A percentile compares a stretch with the other conserved stretches of the same genome.
Evolutionary conservation across 1,140 invertebrate species (phyloP).

Genomic region (Cryptotermes secundus): DNA sequence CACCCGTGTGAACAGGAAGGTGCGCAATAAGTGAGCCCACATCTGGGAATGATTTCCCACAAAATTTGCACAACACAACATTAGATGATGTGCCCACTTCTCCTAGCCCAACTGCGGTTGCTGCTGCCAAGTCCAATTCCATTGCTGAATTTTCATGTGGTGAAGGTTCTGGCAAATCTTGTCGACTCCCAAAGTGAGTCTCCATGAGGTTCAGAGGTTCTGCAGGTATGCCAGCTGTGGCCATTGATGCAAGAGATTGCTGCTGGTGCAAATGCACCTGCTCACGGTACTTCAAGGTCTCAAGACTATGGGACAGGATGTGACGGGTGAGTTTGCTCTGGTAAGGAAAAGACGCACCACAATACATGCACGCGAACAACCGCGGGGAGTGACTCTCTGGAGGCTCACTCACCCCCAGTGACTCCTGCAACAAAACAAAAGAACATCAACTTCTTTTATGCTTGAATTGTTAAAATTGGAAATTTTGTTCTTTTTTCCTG

Average conservation of each 20-base stretch:
- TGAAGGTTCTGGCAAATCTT: constrained; percentile 49
- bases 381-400: constrained; percentile 52
- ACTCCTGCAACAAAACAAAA: constrained; percentile 78
- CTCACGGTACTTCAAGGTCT: constrained; percentile 80
- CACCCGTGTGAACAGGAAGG: constrained; percentile 83
- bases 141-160: constrained; percentile 48
- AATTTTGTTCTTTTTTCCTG: constrained; percentile 25
- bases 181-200: constrained; percentile 41
- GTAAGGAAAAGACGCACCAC: constrained; percentile 80
- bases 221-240: constrained; percentile 34
- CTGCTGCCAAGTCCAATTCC: constrained; percentile 48
- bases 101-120: constrained; percentile 32
- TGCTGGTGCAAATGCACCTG: constrained; percentile 58
- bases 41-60: constrained; percentile 85
- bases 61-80: constrained; percentile 85
- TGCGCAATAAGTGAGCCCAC: constrained; percentile 81
- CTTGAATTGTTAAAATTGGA: constrained; percentile 37
- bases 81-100: constrained; percentile 34
- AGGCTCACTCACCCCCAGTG: constrained; percentile 52
- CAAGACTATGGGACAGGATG: constrained; percentile 81
- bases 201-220: constrained; percentile 47
- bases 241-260: constrained; percentile 50
- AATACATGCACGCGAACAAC: constrained; percentile 80
- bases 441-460: constrained; percentile 85
- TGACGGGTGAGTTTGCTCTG: constrained; percentile 86